Evolutionary conservation across 2,797 vertebrate species (phyloP).

Genomic region (Nyctalus aviator): DNA sequence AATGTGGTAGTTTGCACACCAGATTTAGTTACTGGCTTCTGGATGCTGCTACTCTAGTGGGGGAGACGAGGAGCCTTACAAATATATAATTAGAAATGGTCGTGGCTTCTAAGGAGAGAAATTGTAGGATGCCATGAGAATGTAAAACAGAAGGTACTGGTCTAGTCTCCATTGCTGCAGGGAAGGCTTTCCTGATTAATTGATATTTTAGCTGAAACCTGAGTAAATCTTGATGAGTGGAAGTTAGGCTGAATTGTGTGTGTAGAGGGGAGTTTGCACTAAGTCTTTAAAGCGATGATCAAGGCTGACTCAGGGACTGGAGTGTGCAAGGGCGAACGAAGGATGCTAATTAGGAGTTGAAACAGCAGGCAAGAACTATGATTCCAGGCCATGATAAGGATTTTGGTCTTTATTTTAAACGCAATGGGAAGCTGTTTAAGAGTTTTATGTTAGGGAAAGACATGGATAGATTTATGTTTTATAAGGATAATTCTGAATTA

Average conservation of each 20-base stretch:
- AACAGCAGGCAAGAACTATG: background rate
- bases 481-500: background rate
- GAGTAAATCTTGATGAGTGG: background rate
- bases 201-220: background rate
- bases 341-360: background rate
- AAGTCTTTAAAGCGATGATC: background rate
- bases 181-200: background rate
- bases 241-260: background rate
- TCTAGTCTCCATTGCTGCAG: background rate
- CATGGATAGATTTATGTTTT: background rate
- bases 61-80: background rate
- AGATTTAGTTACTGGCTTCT: background rate
- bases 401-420: slow-evolving; percentile 18
- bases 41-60: background rate
- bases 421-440: background rate
- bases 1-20: background rate
- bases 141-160: background rate
- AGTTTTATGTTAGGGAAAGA: background rate
- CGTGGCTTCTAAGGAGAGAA: background rate
- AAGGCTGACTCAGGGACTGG: background rate
- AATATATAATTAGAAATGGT: background rate
- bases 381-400: background rate
- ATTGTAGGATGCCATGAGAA: background rate
- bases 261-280: background rate
- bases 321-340: background rate